Conservation (phyloP, 1,140 invertebrate genomes). For the Tetragonula clypearis region DNA sequence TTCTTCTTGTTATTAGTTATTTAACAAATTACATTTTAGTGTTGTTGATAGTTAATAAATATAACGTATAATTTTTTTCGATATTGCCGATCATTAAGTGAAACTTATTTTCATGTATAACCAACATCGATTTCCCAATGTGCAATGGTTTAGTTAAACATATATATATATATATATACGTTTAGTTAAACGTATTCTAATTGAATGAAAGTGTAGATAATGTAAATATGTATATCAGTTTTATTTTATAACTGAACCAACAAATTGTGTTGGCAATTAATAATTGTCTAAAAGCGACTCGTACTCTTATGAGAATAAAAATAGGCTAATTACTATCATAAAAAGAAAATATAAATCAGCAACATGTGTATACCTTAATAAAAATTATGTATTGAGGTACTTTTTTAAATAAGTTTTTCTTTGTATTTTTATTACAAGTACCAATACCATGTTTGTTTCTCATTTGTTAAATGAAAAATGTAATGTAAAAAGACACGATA, state of each 20-base stretch:
- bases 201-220: slow-evolving; percentile 77
- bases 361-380: slow-evolving; percentile 81
- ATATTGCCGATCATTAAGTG: slow-evolving; percentile 53
- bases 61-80: slow-evolving; percentile 24
- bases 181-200: slow-evolving; percentile 77
- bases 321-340: slow-evolving; percentile 80
- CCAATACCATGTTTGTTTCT: not conserved
- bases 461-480: slow-evolving; percentile 11
- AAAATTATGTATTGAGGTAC: slow-evolving; percentile 82
- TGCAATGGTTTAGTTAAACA: slow-evolving; percentile 80
- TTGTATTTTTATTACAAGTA: slow-evolving; percentile 60
- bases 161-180: slow-evolving; percentile 66
- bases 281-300: slow-evolving; percentile 73
- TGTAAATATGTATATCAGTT: slow-evolving; percentile 82
- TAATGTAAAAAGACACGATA: slow-evolving; percentile 1
- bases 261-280: slow-evolving; percentile 77
- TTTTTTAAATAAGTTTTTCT: slow-evolving; percentile 79
- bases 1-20: slow-evolving; percentile 43
- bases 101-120: slow-evolving; percentile 72
- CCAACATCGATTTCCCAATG: slow-evolving; percentile 81
- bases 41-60: slow-evolving; percentile 17
- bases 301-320: slow-evolving; percentile 73
- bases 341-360: slow-evolving; percentile 80
- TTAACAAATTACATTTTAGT: slow-evolving; percentile 30
- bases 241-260: slow-evolving; percentile 82